Base-by-base conservation (phyloP, 1,140 invertebrate species). In the Rhizoglyphus robini region DNA sequence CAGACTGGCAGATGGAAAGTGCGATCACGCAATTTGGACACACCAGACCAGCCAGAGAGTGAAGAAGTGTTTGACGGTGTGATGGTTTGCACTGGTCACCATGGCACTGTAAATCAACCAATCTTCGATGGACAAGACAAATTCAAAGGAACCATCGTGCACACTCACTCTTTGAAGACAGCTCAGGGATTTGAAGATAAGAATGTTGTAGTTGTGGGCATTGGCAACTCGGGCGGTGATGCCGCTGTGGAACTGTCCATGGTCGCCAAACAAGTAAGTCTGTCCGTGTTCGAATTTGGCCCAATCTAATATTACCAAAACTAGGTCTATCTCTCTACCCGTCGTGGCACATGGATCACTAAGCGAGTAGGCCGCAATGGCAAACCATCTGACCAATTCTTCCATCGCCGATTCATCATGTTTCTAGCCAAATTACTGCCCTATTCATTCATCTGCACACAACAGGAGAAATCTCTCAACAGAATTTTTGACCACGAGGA, bases 141-240 rank as follows among this genome's bases (percentile, higher is more conserved):
- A 13, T 81, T 81, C 70, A 69, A 76, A 65, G 80, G 80, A 48
- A 41, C 13, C 4, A 41, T 63, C n/a, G 3, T 27, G 34, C 34
- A 63, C n/a, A 30, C 38, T 20, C 32, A 63, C 32, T 54, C 48
- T 25, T 27, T 67, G 30, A 65, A 62, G 30, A 13, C n/a, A 29
- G 8, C 31, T n/a, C 25, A 32, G 1, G 57, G 51, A 1, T 60
- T 63, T 23, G 75, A 77, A 54, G 74, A 74, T 36, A 77, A 77
- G 65, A 69, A 72, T 23, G 76, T 79, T 2, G 68, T 81, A 25
- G 72, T 81, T 18, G 69, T 81, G n/a, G 80, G 80, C 20, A 76
- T 82, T 32, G 81, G 80, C 13, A 82, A 81, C 70, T 81, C 81
- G 3, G 79, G 77, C 15, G 73, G 76, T 8, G 80, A 81, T 68